These are phyloP conservation scores for Scomberomorus guttatus DNA, from an alignment of 2,797 vertebrate species.

Conservation along the genomic window DNA sequence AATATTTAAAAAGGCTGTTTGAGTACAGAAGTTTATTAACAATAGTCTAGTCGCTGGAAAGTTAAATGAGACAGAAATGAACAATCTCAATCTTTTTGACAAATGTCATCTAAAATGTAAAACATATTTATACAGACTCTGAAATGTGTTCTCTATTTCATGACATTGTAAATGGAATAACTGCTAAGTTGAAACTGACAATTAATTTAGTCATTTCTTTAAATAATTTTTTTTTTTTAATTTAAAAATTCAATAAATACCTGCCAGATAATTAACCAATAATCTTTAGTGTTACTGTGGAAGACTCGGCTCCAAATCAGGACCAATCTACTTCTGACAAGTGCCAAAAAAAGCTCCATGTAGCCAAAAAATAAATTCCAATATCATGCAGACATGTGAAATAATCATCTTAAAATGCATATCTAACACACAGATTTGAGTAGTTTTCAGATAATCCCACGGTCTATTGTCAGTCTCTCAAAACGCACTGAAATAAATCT, in stretches of 20 bases:
- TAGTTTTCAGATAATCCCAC: neutral
- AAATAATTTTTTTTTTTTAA: neutral
- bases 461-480: neutral
- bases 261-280: neutral
- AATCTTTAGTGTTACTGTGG: neutral
- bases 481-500: neutral
- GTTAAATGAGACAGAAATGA: neutral
- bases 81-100: neutral
- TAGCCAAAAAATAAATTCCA: neutral
- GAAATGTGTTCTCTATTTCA: neutral
- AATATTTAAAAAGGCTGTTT: neutral
- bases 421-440: neutral
- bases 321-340: neutral
- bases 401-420: neutral
- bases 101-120: neutral
- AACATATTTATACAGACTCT: neutral
- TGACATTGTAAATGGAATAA: neutral
- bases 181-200: neutral
- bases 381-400: neutral
- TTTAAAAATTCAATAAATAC: neutral
- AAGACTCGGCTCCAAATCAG: neutral
- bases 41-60: neutral
- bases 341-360: neutral
- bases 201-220: neutral
- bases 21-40: neutral